These are phyloP conservation scores for Tachysurus vachellii DNA, from an alignment of 2,113 vertebrate species.

Conservation along the genomic window DNA sequence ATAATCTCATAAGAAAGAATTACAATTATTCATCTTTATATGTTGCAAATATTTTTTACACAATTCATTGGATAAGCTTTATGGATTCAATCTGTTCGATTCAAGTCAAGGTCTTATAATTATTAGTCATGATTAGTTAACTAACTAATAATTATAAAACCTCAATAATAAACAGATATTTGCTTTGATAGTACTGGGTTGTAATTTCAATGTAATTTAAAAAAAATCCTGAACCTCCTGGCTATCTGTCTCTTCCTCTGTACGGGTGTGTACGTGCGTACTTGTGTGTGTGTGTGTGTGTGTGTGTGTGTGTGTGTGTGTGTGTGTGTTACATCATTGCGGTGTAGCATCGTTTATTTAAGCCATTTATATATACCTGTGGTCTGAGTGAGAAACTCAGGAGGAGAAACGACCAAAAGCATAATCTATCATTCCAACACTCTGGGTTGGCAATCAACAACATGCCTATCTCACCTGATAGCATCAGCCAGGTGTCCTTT, in stretches of 20 bases:
- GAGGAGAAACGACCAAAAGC: constrained; percentile 46
- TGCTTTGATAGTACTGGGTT: not conserved
- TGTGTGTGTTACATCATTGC: not conserved
- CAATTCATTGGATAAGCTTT: not conserved
- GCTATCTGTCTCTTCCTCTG: not conserved
- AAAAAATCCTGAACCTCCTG: not conserved
- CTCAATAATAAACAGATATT: not conserved
- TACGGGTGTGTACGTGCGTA: not conserved
- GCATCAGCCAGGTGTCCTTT: constrained; percentile 56
- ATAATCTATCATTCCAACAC: constrained; percentile 58
- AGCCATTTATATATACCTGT: constrained; percentile 43
- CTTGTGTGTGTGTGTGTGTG: not conserved
- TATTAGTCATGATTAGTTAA: too few relatives aligned
- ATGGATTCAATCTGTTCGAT: not conserved
- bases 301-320: not conserved
- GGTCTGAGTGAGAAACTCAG: constrained; percentile 32
- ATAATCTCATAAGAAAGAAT: not conserved
- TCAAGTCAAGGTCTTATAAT: not conserved
- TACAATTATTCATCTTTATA: not conserved
- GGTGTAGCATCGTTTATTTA: constrained; percentile 21
- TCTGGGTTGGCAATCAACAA: constrained; percentile 52
- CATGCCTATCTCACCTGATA: constrained; percentile 58
- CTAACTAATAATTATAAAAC: not conserved
- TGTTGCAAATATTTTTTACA: not conserved
- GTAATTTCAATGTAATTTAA: not conserved